Evolutionary conservation across 1,140 invertebrate genomes (phyloP).

Genomic region (Bradysia coprophila): DNA sequence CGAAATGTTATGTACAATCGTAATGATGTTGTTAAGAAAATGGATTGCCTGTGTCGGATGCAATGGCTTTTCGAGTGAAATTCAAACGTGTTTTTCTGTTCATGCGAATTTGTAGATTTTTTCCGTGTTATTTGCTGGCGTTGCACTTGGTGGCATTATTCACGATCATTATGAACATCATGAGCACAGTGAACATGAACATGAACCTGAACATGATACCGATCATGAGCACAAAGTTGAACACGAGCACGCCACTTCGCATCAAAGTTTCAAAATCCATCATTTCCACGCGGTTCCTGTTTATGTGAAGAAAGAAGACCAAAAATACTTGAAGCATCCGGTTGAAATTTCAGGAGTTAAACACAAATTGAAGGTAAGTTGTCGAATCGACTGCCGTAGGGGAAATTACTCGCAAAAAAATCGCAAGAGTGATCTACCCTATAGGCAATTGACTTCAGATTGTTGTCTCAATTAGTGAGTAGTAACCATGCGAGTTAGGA

Average conservation of each 20-base stretch:
- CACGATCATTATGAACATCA: slow-evolving; percentile 6
- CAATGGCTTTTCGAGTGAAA: no score
- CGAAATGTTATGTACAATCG: no score
- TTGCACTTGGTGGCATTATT: slow-evolving; percentile 4
- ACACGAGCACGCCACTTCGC: slow-evolving; percentile 39
- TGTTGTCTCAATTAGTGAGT: no score
- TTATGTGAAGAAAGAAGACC: slow-evolving; percentile 41
- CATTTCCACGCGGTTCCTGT: slow-evolving; percentile 42
- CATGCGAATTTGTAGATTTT: slow-evolving; percentile 16
- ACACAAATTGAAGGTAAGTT: slow-evolving; percentile 27
- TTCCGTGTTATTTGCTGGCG: slow-evolving; percentile 2
- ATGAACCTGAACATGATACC: slow-evolving; percentile 30
- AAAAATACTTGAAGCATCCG: slow-evolving; percentile 36
- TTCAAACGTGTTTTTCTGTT: no score
- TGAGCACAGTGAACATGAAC: slow-evolving; percentile 17
- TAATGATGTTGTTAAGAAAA: no score
- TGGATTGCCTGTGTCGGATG: no score
- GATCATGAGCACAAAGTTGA: slow-evolving; percentile 34
- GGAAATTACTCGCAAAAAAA: no score
- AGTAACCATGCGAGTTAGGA: no score
- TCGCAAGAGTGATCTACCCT: no score
- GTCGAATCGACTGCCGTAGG: not conserved
- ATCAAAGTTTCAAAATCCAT: slow-evolving; percentile 42
- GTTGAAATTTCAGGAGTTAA: slow-evolving; percentile 36
- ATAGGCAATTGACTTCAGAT: no score